phyloP scores from a whole-genome alignment of 2,888 invertebrate genomes.

The Bellardia pandia region DNA sequence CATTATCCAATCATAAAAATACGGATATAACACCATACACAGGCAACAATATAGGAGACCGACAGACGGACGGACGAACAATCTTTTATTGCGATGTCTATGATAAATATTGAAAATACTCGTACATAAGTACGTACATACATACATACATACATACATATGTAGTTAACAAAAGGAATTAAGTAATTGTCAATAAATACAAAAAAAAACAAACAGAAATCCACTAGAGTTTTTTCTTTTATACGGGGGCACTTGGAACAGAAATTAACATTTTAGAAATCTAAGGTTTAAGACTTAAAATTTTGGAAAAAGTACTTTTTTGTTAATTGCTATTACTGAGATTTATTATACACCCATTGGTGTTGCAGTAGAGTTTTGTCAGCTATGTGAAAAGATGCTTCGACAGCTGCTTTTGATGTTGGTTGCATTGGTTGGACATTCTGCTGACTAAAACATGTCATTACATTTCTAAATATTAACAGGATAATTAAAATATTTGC shows the following conservation, averaged over 20 bases:
- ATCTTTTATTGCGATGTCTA: not conserved
- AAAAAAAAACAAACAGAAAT: constrained; percentile 19
- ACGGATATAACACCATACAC: constrained; percentile 66
- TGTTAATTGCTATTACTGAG: too few species aligned
- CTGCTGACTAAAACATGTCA: too few species aligned
- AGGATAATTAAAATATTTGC: too few species aligned
- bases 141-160: too few species aligned
- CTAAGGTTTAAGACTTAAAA: not conserved
- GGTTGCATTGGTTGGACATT: too few species aligned
- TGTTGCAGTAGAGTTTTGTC: too few species aligned
- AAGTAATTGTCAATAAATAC: not conserved
- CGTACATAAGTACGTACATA: not conserved
- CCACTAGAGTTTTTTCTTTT: not conserved
- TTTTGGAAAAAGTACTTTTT: not conserved
- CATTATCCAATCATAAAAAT: constrained; percentile 43
- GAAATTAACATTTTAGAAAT: not conserved
- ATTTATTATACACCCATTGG: too few species aligned
- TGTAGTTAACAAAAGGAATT: constrained; percentile 30
- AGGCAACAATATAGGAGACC: not conserved
- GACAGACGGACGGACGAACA: not conserved
- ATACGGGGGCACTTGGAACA: not conserved
- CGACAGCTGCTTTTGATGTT: too few species aligned
- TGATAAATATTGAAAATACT: constrained; percentile 25
- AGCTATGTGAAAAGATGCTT: too few species aligned
- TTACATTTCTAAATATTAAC: too few species aligned